Evolutionary conservation across 2,113 vertebrate genomes (phyloP).

Genomic region (Paraplagusia blochii): DNA sequence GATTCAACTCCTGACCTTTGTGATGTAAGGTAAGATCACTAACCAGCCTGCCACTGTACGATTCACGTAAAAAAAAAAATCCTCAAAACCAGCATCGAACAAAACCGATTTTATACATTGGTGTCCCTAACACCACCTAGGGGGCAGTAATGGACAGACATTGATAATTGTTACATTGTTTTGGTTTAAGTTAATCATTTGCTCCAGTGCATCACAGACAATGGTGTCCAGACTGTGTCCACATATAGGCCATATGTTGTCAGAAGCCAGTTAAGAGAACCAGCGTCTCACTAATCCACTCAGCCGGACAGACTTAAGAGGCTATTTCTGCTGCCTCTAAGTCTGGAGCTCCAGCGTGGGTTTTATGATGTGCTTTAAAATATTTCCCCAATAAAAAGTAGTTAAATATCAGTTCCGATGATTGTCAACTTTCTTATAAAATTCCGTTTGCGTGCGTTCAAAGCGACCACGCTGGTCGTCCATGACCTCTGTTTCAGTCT

Average conservation of each 20-base stretch:
- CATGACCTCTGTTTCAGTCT: slow-evolving; percentile 17
- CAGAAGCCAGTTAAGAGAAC: slow-evolving; percentile 51
- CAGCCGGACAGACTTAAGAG: slow-evolving; percentile 69
- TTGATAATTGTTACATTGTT: no score
- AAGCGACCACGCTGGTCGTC: no score
- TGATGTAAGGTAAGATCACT: no score
- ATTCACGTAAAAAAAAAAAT: no score
- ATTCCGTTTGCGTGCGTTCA: no score
- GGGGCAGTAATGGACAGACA: no score
- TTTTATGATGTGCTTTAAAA: slow-evolving; percentile 40
- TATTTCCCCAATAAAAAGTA: not conserved
- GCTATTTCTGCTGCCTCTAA: slow-evolving; percentile 74
- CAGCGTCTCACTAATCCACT: slow-evolving; percentile 68
- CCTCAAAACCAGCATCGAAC: no score
- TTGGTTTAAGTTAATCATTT: slow-evolving; percentile 20
- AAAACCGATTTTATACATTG: no score
- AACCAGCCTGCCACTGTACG: not conserved
- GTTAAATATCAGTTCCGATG: no score
- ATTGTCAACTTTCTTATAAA: no score
- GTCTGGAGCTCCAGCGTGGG: slow-evolving; percentile 32
- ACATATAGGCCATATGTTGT: slow-evolving; percentile 62
- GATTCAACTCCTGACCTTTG: no score
- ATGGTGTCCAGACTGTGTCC: slow-evolving; percentile 20
- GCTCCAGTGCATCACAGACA: slow-evolving; percentile 15
- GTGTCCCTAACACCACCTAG: no score